Base-by-base conservation (phyloP, 2,888 invertebrate genomes). In the Tipula helvola region DNA sequence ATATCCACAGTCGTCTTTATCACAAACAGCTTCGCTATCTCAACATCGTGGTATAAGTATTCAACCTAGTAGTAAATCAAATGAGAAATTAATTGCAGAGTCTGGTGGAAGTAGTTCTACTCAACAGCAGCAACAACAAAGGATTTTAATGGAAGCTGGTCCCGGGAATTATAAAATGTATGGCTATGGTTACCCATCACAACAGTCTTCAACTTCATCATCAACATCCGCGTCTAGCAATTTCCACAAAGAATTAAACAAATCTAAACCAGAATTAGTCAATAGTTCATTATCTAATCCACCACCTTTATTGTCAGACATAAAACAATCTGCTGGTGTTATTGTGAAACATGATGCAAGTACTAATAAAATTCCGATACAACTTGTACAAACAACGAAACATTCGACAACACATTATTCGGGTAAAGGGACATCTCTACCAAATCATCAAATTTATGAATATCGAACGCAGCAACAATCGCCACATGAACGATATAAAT, bases 301-400 rank as follows among this genome's bases (percentile, higher is more conserved):
- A 18, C 94, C 95, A 86, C 94, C 95, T 5, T 91, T 95, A 87
- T 92, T 95, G 88, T 93, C 94, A 89, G 96, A 96, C 91, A 92
- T 93, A 89, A 95, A 95, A 91, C 95, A 94, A 91, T 95, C 86
- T 12, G 88, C 88, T 36, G 87, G 88, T 87, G 96, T 96, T 90
- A 96, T 96, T 90, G 96, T 96, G 88, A 96, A 96, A 90, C 95
- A 96, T 90, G 96, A 88, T 88, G 87, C 88, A 87, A 87, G 87
- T 87, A 88, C 44, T 42, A 85, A 88, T 83, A 87, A 87, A 91
- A 90, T 88, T 90, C 87, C 88, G 52, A 87, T 88, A 39, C 88
- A 88, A 87, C 85, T 88, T 47, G 86, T 71, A 42, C 90, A 90
- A 91, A 1, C 93, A 93, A 87, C 92, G 92, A 87, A 90, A 86